Percentiles rank a stretch among this genome's conserved stretches.
Evolutionary conservation across 2,888 invertebrate genomes (phyloP).

Genomic region (Limnephilus rhombicus): DNA sequence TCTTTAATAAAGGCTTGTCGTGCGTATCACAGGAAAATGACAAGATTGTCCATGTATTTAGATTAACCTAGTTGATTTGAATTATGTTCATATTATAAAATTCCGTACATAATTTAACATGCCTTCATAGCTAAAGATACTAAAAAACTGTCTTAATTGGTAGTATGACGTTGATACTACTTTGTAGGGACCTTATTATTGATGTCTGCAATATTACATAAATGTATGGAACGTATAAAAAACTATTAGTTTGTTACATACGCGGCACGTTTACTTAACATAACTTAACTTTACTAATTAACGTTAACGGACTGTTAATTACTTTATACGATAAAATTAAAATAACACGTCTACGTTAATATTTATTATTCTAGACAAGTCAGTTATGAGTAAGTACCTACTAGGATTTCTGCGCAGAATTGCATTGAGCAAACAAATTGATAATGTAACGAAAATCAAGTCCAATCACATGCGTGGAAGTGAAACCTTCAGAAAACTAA

Average conservation of each 20-base stretch:
- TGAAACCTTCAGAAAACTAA: too few relatives aligned
- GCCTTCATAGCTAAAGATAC: neutral
- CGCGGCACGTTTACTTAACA: neutral
- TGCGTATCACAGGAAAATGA: neutral
- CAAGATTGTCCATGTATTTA: neutral
- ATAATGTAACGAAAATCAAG: neutral
- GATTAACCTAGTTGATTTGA: neutral
- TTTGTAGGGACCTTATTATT: neutral
- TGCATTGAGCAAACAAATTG: neutral
- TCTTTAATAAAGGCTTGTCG: neutral
- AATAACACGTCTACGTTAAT: neutral
- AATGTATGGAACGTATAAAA: neutral
- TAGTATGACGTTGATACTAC: neutral
- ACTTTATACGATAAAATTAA: neutral
- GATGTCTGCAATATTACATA: neutral
- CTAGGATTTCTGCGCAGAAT: neutral
- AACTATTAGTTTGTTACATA: neutral
- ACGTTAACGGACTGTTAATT: neutral
- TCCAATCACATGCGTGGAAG: too few relatives aligned
- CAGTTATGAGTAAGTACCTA: neutral
- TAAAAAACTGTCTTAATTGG: neutral
- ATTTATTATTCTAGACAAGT: neutral
- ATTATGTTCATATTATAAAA: neutral
- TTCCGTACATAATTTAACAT: neutral
- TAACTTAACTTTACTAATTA: neutral